Evolutionary conservation across 2,797 vertebrate species (phyloP).

Genomic region (Urosaurus nigricauda): DNA sequence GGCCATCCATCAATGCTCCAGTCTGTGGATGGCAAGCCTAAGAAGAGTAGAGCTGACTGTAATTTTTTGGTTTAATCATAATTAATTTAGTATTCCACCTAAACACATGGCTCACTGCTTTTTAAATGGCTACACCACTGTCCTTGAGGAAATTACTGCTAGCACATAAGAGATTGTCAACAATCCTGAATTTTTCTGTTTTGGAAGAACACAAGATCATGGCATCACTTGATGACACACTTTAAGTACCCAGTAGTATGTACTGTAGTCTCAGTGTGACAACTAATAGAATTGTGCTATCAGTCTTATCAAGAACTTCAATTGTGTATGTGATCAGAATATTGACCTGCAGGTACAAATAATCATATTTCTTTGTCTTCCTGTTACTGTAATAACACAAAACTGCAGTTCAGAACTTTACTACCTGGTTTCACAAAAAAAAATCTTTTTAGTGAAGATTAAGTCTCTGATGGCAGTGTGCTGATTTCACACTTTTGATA

Average conservation of each 20-base stretch:
- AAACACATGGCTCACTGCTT: background rate
- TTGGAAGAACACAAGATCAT: background rate
- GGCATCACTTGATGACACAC: background rate
- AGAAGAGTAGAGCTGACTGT: too few species aligned
- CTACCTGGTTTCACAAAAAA: conserved; percentile 32
- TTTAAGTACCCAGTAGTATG: background rate
- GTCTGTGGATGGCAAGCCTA: too few species aligned
- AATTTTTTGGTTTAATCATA: background rate
- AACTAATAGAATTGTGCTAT: background rate
- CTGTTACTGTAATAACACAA: conserved; percentile 28
- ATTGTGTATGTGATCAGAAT: background rate
- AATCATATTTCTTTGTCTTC: conserved; percentile 10
- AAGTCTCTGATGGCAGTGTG: conserved; percentile 30
- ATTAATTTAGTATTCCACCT: background rate
- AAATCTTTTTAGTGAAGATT: conserved; percentile 46
- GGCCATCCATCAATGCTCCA: too few species aligned
- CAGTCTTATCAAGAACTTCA: background rate
- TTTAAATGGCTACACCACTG: background rate
- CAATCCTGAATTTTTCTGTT: background rate
- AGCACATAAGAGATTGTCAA: background rate
- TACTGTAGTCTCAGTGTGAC: background rate
- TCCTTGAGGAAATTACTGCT: background rate
- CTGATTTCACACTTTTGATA: conserved; percentile 44
- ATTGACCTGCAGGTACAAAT: background rate
- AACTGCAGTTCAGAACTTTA: conserved; percentile 15